Evolutionary conservation across 2,113 vertebrate genomes (phyloP).

Genomic region (Chaetops frenatus): DNA sequence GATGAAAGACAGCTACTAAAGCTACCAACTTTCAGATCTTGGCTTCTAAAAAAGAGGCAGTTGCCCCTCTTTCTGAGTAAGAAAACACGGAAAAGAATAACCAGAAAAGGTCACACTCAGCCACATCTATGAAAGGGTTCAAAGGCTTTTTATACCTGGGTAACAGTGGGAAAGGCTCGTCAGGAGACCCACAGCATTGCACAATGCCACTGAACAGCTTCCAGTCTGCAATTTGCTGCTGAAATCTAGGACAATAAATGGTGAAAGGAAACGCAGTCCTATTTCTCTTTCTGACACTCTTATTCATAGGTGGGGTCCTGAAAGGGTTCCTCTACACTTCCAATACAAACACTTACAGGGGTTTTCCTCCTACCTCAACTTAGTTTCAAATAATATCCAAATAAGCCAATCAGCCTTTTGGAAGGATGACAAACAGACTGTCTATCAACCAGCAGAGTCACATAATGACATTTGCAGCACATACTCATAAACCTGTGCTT

Average conservation of each 20-base stretch:
- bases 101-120: not conserved
- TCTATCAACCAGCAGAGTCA: not conserved
- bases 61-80: not conserved
- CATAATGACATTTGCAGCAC: not conserved
- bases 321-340: not conserved
- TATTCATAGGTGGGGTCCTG: not conserved
- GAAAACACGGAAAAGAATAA: not conserved
- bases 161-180: not conserved
- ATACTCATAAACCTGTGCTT: not conserved
- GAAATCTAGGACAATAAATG: not conserved
- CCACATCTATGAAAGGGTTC: not conserved
- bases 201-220: not conserved
- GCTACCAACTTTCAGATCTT: not conserved
- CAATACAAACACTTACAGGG: not conserved
- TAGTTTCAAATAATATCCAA: not conserved
- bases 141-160: not conserved
- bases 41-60: not conserved
- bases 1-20: conserved; percentile 12
- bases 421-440: not conserved
- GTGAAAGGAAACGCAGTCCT: not conserved
- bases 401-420: not conserved
- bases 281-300: not conserved
- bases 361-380: not conserved
- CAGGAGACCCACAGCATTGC: not conserved
- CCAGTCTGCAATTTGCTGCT: not conserved